These are phyloP conservation scores for Latrodectus hesperus DNA, from an alignment of 2,888 invertebrate species.

Conservation along the genomic window DNA sequence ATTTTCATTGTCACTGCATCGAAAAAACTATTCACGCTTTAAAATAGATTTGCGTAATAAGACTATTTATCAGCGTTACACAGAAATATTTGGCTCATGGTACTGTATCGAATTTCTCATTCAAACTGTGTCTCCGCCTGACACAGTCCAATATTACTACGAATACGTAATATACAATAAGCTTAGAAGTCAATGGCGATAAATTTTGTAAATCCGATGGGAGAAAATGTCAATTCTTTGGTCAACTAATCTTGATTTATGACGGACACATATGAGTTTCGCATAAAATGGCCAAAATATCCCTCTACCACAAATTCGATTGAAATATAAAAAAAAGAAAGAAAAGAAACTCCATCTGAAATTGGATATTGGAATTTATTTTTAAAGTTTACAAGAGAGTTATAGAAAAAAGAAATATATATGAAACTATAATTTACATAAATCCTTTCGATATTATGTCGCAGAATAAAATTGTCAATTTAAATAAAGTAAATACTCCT, in stretches of 20 bases:
- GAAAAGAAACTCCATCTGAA: constrained; percentile 30
- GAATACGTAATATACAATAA: constrained; percentile 26
- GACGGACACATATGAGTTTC: constrained; percentile 20
- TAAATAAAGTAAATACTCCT: too few species aligned
- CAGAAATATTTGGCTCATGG: not conserved
- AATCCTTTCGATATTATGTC: constrained; percentile 3
- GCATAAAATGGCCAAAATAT: constrained; percentile 5
- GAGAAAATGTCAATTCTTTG: constrained; percentile 32
- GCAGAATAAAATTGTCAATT: too few species aligned
- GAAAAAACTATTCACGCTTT: too few species aligned
- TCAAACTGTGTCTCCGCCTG: constrained; percentile 16
- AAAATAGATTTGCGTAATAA: too few species aligned
- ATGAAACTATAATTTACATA: constrained; percentile 18
- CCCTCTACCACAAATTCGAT: not conserved
- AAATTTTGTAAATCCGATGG: constrained; percentile 41
- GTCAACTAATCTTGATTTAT: constrained; percentile 60
- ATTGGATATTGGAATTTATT: constrained; percentile 50
- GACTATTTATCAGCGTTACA: too few species aligned
- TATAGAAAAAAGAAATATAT: constrained; percentile 24
- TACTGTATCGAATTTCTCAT: not conserved
- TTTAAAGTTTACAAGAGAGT: not conserved
- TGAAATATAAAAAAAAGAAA: constrained; percentile 44
- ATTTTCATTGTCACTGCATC: too few species aligned
- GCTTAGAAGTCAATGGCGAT: not conserved
- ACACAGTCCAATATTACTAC: constrained; percentile 37